phyloP scores from a whole-genome alignment of 2,888 invertebrate species.

The Macrophya annulata region DNA sequence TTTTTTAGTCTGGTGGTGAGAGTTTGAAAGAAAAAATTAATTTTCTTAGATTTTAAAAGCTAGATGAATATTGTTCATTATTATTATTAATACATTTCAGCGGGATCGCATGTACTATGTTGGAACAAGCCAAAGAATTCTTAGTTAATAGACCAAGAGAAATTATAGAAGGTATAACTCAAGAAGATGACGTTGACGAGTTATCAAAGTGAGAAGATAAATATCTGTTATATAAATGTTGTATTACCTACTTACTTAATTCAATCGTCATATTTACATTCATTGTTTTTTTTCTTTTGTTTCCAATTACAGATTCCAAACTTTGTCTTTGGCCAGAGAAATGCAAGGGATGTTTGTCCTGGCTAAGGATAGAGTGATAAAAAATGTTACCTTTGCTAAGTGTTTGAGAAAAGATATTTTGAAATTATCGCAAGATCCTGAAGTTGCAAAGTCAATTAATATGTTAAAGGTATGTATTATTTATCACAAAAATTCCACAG shows the following conservation, averaged over 20 bases:
- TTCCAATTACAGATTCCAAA: conserved; percentile 80
- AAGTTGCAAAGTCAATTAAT: conserved; percentile 84
- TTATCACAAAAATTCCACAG: conserved; percentile 52
- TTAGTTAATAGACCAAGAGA: conserved; percentile 78
- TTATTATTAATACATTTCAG: conserved; percentile 72
- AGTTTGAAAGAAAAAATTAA: background rate
- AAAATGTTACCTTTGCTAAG: conserved; percentile 91
- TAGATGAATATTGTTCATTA: background rate
- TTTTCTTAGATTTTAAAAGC: background rate
- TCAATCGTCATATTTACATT: too few relatives aligned
- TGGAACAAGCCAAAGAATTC: conserved; percentile 81
- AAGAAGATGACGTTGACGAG: conserved; percentile 66
- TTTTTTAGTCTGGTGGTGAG: too few relatives aligned
- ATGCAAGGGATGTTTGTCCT: conserved; percentile 90
- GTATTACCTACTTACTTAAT: background rate
- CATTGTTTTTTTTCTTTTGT: background rate
- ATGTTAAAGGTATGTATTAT: conserved; percentile 81
- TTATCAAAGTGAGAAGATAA: conserved; percentile 63
- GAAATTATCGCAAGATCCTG: conserved; percentile 81
- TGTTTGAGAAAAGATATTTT: conserved; percentile 87
- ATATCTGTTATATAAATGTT: background rate
- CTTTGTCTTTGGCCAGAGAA: conserved; percentile 87
- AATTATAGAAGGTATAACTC: conserved; percentile 66
- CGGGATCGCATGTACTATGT: conserved; percentile 80
- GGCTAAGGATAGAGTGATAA: conserved; percentile 90